Conservation (phyloP, 2,888 invertebrate species). For the Clusia tigrina region DNA sequence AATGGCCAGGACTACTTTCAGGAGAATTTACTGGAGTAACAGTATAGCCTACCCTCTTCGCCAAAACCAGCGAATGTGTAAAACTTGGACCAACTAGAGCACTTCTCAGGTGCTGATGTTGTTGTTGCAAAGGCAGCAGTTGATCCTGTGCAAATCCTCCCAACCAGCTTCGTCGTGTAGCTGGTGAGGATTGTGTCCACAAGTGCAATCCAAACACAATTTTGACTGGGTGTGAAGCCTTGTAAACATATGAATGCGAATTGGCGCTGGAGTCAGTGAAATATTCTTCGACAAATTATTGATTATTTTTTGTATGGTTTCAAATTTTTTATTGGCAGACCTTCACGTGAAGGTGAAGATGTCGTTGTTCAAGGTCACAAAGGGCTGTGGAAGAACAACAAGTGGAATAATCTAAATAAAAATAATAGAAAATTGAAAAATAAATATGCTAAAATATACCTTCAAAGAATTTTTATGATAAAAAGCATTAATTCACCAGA, state of each 20-base stretch:
- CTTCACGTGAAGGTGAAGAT: too few relatives aligned
- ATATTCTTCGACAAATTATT: neutral
- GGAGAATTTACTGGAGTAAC: neutral
- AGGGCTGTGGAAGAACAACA: neutral
- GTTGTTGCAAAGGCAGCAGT: conserved; percentile 23
- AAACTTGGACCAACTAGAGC: neutral
- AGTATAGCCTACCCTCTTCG: neutral
- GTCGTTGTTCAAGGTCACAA: conserved; percentile 3
- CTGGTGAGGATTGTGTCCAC: conserved; percentile 35
- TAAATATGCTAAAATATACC: too few relatives aligned
- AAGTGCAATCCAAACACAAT: conserved; percentile 37
- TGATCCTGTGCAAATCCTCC: conserved; percentile 26
- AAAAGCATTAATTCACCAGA: too few relatives aligned
- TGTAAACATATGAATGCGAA: conserved; percentile 28
- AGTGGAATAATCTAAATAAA: too few relatives aligned
- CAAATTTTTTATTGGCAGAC: too few relatives aligned
- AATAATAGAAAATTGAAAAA: too few relatives aligned
- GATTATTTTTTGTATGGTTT: neutral
- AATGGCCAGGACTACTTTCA: neutral
- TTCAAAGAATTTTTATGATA: too few relatives aligned
- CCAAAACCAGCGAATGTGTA: neutral
- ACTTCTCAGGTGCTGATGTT: conserved; percentile 5
- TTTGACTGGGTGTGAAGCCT: conserved; percentile 27
- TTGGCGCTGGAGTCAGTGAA: neutral
- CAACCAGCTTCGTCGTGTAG: conserved; percentile 34